Evolutionary conservation across 1,140 invertebrate species (phyloP).

Genomic region (Drosophila subobscura): DNA sequence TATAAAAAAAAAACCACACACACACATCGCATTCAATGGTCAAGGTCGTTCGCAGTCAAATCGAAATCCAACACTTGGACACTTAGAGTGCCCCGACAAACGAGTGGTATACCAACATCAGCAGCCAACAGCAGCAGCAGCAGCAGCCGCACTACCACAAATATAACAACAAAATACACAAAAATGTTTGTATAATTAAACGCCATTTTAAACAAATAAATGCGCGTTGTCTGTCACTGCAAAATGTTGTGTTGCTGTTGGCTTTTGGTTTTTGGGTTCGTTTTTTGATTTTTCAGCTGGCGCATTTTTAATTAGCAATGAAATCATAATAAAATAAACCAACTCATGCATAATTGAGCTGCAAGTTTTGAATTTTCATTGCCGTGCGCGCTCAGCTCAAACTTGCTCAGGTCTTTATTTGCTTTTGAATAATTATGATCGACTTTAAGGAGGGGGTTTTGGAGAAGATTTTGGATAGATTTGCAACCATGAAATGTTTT

Average conservation of each 20-base stretch:
- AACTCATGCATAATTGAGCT: slow-evolving; percentile 67
- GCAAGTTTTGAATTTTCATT: slow-evolving; percentile 61
- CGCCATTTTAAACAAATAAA: slow-evolving; percentile 76
- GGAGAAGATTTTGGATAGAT: no score
- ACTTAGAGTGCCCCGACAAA: slow-evolving; percentile 1
- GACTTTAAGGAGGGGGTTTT: no score
- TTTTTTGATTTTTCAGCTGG: slow-evolving; percentile 45
- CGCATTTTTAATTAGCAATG: slow-evolving; percentile 77
- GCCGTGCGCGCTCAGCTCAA: slow-evolving; percentile 31
- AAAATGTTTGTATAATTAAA: slow-evolving; percentile 79
- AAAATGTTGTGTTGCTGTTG: slow-evolving; percentile 23
- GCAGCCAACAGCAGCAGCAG: slow-evolving; percentile 12
- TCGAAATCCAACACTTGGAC: slow-evolving; percentile 33
- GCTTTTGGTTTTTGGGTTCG: slow-evolving; percentile 28
- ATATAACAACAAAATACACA: slow-evolving; percentile 23
- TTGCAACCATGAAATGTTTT: no score
- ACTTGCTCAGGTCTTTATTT: slow-evolving; percentile 28
- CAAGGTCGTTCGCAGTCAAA: slow-evolving; percentile 80
- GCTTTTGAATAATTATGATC: no score
- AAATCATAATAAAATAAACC: slow-evolving; percentile 72
- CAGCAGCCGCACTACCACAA: slow-evolving; percentile 25
- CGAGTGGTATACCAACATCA: slow-evolving; percentile 2
- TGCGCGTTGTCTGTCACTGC: slow-evolving; percentile 44
- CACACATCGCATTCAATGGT: slow-evolving; percentile 60
- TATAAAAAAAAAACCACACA: no score